Evolutionary conservation across 2,797 vertebrate species (phyloP).

Genomic region (Okamejei kenojei): DNA sequence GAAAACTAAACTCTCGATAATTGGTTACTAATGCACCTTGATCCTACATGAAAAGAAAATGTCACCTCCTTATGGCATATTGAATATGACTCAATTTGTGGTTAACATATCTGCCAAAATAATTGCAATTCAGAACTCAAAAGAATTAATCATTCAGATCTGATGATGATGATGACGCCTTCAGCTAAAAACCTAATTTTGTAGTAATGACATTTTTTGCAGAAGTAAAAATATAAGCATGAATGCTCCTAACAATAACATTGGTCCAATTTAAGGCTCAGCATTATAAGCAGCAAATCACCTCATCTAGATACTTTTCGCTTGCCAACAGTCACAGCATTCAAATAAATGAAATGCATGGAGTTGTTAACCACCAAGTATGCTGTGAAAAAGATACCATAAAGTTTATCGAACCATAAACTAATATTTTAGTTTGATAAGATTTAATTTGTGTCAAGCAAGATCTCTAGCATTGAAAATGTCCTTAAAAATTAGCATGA

Average conservation of each 20-base stretch:
- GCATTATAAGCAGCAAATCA: background rate
- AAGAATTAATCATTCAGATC: background rate
- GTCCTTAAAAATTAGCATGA: background rate
- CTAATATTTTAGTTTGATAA: background rate
- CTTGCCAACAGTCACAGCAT: background rate
- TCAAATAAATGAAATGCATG: background rate
- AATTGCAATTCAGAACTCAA: background rate
- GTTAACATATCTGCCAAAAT: background rate
- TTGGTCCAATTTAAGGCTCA: background rate
- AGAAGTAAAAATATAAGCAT: background rate
- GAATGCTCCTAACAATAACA: slow-evolving; percentile 9
- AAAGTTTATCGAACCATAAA: background rate
- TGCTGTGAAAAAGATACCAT: background rate
- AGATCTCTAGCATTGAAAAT: background rate
- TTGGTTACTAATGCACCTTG: background rate
- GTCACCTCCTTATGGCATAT: background rate
- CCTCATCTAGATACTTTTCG: background rate
- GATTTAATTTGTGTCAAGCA: background rate
- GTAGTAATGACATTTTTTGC: background rate
- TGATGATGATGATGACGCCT: background rate
- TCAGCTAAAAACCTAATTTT: background rate
- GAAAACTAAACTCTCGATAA: background rate
- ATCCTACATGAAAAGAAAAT: background rate
- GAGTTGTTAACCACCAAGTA: background rate
- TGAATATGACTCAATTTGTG: background rate